A percentile compares a stretch with the other conserved stretches of the same genome.
phyloP scores from a whole-genome alignment of 2,797 vertebrate species.

The Danio kyathit region DNA sequence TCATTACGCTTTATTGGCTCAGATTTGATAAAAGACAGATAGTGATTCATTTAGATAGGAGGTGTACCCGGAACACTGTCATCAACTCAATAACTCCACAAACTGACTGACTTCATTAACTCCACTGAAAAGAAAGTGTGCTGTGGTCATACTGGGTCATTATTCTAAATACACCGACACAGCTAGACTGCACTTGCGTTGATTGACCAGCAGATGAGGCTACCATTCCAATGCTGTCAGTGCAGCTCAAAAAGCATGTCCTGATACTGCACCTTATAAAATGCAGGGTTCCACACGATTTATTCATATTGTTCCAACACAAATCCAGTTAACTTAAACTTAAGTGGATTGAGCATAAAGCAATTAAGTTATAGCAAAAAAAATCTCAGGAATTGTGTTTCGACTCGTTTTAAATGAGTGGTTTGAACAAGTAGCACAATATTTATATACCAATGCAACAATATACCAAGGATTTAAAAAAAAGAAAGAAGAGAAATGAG shows the following conservation, averaged over 20 bases:
- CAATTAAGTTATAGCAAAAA: no score
- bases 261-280: background rate
- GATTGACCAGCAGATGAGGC: slow-evolving; percentile 60
- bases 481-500: background rate
- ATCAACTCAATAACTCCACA: background rate
- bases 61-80: background rate
- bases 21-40: background rate
- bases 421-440: background rate
- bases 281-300: no score
- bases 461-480: background rate
- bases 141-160: background rate
- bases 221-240: slow-evolving; percentile 9
- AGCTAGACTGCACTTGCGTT: slow-evolving; percentile 40
- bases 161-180: background rate
- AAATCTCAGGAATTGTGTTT: no score
- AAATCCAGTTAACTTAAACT: no score
- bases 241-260: background rate
- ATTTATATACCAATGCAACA: no score
- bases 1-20: slow-evolving; percentile 13
- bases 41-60: background rate
- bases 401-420: no score
- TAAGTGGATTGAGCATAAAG: no score
- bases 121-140: background rate
- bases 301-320: no score
- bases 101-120: background rate